Conservation (phyloP, 2,113 vertebrate genomes). For the Dendropsophus ebraccatus region DNA sequence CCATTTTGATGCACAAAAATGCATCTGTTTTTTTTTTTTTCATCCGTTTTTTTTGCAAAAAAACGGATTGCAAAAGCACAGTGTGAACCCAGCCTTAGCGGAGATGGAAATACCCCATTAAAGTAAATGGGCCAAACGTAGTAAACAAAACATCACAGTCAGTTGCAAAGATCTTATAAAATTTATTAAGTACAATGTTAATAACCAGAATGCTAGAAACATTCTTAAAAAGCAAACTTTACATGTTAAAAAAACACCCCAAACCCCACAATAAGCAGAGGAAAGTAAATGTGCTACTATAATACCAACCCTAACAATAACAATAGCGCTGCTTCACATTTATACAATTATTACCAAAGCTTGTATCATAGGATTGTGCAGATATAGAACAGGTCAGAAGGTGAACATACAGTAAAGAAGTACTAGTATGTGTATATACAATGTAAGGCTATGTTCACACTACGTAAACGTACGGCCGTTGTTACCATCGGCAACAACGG, state of each 20-base stretch:
- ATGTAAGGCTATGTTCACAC: too few relatives aligned
- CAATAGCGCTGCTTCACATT: neutral
- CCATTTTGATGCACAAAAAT: too few relatives aligned
- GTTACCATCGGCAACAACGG: too few relatives aligned
- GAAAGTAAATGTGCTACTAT: neutral
- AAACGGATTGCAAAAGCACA: too few relatives aligned
- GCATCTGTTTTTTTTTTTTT: too few relatives aligned
- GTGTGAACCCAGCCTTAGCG: too few relatives aligned
- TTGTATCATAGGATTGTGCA: neutral
- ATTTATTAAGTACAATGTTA: constrained; percentile 15
- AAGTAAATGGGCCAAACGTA: too few relatives aligned
- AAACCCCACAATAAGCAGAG: too few relatives aligned
- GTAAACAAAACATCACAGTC: neutral
- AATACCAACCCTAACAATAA: neutral
- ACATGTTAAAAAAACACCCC: neutral
- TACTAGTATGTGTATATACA: too few relatives aligned
- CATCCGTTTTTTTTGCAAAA: too few relatives aligned
- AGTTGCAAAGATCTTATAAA: constrained; percentile 1
- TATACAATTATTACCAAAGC: neutral
- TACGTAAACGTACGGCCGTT: too few relatives aligned
- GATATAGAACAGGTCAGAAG: neutral
- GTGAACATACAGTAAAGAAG: neutral
- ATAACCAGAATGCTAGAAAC: neutral
- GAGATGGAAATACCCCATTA: too few relatives aligned
- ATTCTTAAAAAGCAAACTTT: constrained; percentile 7